Evolutionary conservation across 1,140 invertebrate genomes (phyloP).

Genomic region (Drosophila suzukii): DNA sequence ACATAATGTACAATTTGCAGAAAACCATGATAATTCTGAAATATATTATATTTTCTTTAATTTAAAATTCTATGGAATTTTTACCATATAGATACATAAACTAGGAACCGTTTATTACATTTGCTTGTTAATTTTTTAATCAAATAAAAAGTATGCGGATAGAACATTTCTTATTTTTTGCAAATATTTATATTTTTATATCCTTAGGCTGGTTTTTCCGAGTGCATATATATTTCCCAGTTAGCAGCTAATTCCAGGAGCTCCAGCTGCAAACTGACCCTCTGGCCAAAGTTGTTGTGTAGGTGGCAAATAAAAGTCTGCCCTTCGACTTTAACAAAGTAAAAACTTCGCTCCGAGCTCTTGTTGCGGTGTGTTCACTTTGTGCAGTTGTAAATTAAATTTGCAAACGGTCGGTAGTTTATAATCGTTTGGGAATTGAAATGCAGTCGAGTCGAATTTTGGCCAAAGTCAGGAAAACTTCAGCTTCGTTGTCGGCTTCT

Average conservation of each 20-base stretch:
- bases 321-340: conserved; percentile 75
- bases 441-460: conserved; percentile 72
- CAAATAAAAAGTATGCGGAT: too few relatives aligned
- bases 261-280: conserved; percentile 28
- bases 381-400: conserved; percentile 79
- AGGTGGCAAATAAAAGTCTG: conserved; percentile 72
- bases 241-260: conserved; percentile 60
- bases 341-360: conserved; percentile 53
- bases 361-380: conserved; percentile 53
- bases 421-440: conserved; percentile 83
- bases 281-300: conserved; percentile 42
- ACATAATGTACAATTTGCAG: too few relatives aligned
- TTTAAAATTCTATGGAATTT: too few relatives aligned
- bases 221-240: conserved; percentile 25
- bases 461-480: conserved; percentile 50
- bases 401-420: conserved; percentile 71
- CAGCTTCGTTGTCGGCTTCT: conserved; percentile 45
- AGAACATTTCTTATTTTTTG: not conserved
- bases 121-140: too few relatives aligned
- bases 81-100: too few relatives aligned
- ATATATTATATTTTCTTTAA: too few relatives aligned
- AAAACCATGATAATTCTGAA: too few relatives aligned
- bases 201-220: not conserved
- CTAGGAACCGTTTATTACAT: too few relatives aligned
- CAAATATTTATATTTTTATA: not conserved